A percentile compares a stretch with the other conserved stretches of the same genome.
Conservation (phyloP, 2,113 vertebrate genomes). For the Pseudorectes ferrugineus region DNA sequence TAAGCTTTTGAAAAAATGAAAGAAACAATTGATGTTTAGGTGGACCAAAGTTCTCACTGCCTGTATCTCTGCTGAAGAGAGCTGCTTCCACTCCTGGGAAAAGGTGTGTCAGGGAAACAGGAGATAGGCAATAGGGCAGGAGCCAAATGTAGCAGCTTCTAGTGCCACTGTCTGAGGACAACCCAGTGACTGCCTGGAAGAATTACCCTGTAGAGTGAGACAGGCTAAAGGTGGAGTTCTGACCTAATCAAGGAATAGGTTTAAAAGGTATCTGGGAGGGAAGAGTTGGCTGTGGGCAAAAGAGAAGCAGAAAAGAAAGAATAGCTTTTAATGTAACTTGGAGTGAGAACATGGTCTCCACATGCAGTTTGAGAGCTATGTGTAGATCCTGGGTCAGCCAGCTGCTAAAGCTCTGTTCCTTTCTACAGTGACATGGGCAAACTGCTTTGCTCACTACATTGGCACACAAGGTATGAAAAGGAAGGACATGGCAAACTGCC, state of each 20-base stretch:
- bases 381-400: not conserved
- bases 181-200: not conserved
- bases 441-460: not conserved
- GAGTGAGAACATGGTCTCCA: not conserved
- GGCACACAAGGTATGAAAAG: not conserved
- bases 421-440: not conserved
- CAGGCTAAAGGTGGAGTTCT: not conserved
- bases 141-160: not conserved
- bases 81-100: not conserved
- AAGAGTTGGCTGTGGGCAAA: not conserved
- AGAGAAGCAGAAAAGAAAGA: not conserved
- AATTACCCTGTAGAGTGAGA: not conserved
- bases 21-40: not conserved
- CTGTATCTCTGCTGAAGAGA: not conserved
- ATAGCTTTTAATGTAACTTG: not conserved
- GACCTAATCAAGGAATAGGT: not conserved
- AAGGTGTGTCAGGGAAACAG: not conserved
- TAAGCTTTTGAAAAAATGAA: not conserved
- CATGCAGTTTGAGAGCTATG: rapidly evolving
- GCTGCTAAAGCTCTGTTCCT: not conserved
- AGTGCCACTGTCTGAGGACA: not conserved
- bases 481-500: not conserved
- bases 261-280: not conserved
- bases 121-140: not conserved
- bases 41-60: not conserved